Evolutionary conservation across 1,140 invertebrate genomes (phyloP).

Genomic region (Drosophila albomicans): DNA sequence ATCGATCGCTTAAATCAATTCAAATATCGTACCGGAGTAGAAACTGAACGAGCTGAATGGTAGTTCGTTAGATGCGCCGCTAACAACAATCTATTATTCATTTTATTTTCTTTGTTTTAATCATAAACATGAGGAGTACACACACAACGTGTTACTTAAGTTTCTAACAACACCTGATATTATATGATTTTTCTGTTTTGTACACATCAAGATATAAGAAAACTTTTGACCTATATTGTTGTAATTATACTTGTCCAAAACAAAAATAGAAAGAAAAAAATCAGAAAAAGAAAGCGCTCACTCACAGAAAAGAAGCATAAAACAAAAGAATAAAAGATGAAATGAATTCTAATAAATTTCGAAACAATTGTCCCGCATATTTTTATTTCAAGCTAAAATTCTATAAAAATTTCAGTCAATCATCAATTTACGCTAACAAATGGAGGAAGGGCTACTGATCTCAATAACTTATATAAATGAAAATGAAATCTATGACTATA

Average conservation of each 20-base stretch:
- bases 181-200: slow-evolving; percentile 58
- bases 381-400: slow-evolving; percentile 76
- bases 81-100: slow-evolving; percentile 34
- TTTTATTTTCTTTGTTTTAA: slow-evolving; percentile 54
- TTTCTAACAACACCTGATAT: slow-evolving; percentile 58
- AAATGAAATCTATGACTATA: background rate
- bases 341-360: slow-evolving; percentile 68
- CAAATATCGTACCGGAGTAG: slow-evolving; percentile 65
- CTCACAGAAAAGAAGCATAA: slow-evolving; percentile 58
- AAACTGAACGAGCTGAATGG: slow-evolving; percentile 41
- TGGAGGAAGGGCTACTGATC: slow-evolving; percentile 56
- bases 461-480: slow-evolving; percentile 6
- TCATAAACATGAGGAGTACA: slow-evolving; percentile 38
- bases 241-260: slow-evolving; percentile 56
- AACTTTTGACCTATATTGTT: slow-evolving; percentile 43
- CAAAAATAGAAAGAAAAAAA: slow-evolving; percentile 43
- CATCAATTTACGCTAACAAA: slow-evolving; percentile 43
- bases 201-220: slow-evolving; percentile 63
- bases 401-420: slow-evolving; percentile 67
- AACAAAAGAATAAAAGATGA: slow-evolving; percentile 58
- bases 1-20: slow-evolving; percentile 58
- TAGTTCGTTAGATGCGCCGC: slow-evolving; percentile 51
- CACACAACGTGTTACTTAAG: slow-evolving; percentile 50
- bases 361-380: slow-evolving; percentile 70
- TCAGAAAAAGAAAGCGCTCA: slow-evolving; percentile 59